Percentiles rank a stretch among this genome's conserved stretches.
Conservation (phyloP, 2,797 vertebrate genomes). For the Tenualosa ilisha region DNA sequence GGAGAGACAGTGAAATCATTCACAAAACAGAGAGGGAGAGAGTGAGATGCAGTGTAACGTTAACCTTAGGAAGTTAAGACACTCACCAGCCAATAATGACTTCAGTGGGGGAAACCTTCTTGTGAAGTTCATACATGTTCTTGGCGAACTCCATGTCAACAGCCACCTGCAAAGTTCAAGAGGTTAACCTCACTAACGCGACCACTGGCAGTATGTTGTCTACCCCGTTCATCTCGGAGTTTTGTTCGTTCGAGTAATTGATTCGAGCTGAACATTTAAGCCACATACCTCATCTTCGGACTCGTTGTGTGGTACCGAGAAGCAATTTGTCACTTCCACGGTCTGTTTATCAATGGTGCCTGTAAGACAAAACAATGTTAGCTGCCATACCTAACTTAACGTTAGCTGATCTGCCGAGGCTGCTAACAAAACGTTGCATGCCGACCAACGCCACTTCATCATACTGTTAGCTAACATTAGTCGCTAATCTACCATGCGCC, state of each 20-base stretch:
- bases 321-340: slow-evolving; percentile 96
- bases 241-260: no score
- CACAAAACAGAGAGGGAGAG: no score
- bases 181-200: background rate
- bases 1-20: no score
- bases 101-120: slow-evolving; percentile 94
- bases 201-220: no score
- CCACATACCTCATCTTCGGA: slow-evolving; percentile 92
- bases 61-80: background rate
- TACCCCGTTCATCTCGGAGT: no score
- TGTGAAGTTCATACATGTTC: slow-evolving; percentile 99
- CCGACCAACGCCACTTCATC: no score
- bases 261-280: background rate
- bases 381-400: background rate
- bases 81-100: slow-evolving; percentile 94
- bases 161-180: slow-evolving; percentile 82
- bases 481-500: background rate
- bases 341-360: slow-evolving; percentile 94
- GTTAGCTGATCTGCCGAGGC: background rate
- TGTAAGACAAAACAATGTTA: slow-evolving; percentile 53
- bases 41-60: background rate
- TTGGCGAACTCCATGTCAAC: slow-evolving; percentile 99
- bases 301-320: slow-evolving; percentile 98
- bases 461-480: background rate
- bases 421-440: background rate